phyloP scores from a whole-genome alignment of 1,140 invertebrate genomes.

The Halyomorpha halys region DNA sequence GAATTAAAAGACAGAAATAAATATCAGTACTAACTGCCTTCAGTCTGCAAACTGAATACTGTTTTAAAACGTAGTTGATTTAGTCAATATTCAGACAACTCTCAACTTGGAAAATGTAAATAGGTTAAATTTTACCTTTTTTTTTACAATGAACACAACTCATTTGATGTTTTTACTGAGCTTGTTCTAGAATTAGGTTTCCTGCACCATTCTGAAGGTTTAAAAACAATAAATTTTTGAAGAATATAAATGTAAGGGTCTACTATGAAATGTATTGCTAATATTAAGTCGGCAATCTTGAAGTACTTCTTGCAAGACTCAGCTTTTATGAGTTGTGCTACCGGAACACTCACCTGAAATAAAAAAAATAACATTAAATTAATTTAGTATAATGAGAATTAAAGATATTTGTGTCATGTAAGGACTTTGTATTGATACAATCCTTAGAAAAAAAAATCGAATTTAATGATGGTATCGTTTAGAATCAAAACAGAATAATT shows the following conservation, averaged over 20 bases:
- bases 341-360: conserved; percentile 54
- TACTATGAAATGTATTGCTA: conserved; percentile 69
- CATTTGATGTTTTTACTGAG: conserved; percentile 16
- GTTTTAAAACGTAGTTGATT: too few species aligned
- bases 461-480: too few species aligned
- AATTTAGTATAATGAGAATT: background rate
- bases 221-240: conserved; percentile 21
- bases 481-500: too few species aligned
- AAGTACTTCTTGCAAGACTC: conserved; percentile 36
- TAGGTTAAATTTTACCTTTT: background rate
- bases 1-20: too few species aligned
- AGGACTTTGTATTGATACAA: too few species aligned
- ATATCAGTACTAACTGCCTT: too few species aligned
- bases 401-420: too few species aligned
- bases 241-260: conserved; percentile 76
- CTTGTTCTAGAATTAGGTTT: conserved; percentile 2
- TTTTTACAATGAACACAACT: conserved; percentile 10
- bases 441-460: too few species aligned
- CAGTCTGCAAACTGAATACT: too few species aligned
- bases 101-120: too few species aligned
- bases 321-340: conserved; percentile 42
- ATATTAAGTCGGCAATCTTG: conserved; percentile 55
- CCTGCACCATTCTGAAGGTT: conserved; percentile 1
- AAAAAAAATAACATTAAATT: background rate
- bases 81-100: too few species aligned